Evolutionary conservation across 1,140 invertebrate genomes (phyloP).

Genomic region (Amyelois transitella): DNA sequence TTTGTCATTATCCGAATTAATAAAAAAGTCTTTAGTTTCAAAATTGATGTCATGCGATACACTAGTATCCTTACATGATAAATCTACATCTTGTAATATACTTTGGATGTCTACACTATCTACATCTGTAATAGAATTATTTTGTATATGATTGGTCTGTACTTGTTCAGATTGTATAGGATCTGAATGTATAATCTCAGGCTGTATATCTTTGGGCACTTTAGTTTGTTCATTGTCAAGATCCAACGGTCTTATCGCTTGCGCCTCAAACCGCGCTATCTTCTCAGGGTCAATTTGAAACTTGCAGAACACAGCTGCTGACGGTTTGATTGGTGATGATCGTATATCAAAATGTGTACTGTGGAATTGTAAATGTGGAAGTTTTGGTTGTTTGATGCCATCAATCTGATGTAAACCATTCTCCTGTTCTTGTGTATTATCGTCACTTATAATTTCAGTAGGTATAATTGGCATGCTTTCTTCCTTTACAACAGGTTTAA

Average conservation of each 20-base stretch:
- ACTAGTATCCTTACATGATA: conserved; percentile 20
- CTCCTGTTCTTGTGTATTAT: neutral
- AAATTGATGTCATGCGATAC: conserved; percentile 19
- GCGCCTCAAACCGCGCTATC: conserved; percentile 48
- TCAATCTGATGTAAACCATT: neutral
- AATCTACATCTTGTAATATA: conserved; percentile 23
- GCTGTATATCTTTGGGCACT: conserved; percentile 4
- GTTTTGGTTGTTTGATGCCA: conserved; percentile 16
- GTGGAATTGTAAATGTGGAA: conserved; percentile 45
- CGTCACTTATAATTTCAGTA: neutral
- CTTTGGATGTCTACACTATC: conserved; percentile 13
- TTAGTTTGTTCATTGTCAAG: conserved; percentile 18
- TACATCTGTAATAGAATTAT: neutral
- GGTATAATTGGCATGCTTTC: neutral
- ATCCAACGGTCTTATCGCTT: conserved; percentile 43
- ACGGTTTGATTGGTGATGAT: conserved; percentile 62
- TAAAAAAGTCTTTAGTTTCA: conserved; percentile 24
- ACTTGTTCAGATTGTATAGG: neutral
- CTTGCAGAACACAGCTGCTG: conserved; percentile 51
- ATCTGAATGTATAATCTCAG: conserved; percentile 1
- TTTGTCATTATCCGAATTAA: conserved; percentile 25
- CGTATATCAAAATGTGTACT: conserved; percentile 64
- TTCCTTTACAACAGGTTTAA: neutral
- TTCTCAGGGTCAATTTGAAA: conserved; percentile 63
- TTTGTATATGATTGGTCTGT: neutral